These are phyloP conservation scores for Sympetrum striolatum DNA, from an alignment of 2,888 invertebrate genomes.

Conservation along the genomic window DNA sequence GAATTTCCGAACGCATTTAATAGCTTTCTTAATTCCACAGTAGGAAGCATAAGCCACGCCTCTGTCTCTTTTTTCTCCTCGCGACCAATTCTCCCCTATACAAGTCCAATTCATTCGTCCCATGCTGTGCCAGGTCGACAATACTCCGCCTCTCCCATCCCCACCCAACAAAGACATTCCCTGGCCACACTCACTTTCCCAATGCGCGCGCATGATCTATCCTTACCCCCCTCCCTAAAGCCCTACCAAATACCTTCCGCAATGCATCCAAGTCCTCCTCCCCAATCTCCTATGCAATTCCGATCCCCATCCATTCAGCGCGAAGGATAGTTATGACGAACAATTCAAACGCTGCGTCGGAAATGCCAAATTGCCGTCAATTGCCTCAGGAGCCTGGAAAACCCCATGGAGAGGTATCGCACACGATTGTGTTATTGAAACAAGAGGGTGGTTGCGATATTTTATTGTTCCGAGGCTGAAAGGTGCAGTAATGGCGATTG, in stretches of 20 bases:
- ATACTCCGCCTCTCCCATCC: background rate
- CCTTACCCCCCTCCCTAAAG: background rate
- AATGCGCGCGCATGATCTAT: constrained; percentile 23
- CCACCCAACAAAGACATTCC: background rate
- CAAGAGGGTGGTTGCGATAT: too few relatives aligned
- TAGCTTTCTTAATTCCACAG: background rate
- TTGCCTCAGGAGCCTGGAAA: background rate
- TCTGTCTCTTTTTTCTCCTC: background rate
- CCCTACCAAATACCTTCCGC: background rate
- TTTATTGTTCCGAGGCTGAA: too few relatives aligned
- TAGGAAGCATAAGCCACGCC: constrained; percentile 3
- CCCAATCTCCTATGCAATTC: background rate
- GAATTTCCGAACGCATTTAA: background rate
- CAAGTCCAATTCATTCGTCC: constrained; percentile 17
- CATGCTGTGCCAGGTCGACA: constrained; percentile 37
- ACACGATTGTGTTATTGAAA: too few relatives aligned
- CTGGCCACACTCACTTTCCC: constrained; percentile 20
- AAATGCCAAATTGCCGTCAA: background rate
- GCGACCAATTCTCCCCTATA: background rate
- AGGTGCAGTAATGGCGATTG: too few relatives aligned
- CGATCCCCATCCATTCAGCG: background rate
- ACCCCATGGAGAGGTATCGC: background rate
- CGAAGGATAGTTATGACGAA: background rate
- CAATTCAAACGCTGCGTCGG: background rate
- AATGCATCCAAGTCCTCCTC: constrained; percentile 2